Evolutionary conservation across 2,797 vertebrate genomes (phyloP).

Genomic region (Sphaeramia orbicularis): DNA sequence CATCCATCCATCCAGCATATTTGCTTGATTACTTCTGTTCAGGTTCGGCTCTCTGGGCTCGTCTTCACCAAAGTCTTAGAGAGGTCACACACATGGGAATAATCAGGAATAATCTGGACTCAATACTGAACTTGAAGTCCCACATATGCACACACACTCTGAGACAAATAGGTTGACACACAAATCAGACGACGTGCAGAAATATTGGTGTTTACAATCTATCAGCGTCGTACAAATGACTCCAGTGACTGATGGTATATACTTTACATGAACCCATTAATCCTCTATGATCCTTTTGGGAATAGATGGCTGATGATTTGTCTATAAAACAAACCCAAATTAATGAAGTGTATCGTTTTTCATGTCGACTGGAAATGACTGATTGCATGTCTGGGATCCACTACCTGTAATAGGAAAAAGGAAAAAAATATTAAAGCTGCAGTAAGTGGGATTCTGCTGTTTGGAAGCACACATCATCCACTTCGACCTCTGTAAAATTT

Average conservation of each 20-base stretch:
- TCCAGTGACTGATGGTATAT: constrained; percentile 49
- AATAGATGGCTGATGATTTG: constrained; percentile 47
- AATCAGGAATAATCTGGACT: constrained; percentile 69
- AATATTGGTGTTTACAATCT: constrained; percentile 50
- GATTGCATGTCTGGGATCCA: constrained; percentile 38
- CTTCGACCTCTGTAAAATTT: constrained; percentile 24
- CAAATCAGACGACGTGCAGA: constrained; percentile 21
- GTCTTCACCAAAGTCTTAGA: constrained; percentile 63
- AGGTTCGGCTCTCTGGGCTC: constrained; percentile 54
- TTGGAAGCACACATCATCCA: constrained; percentile 13
- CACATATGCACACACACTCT: constrained; percentile 25
- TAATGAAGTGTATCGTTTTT: constrained; percentile 59
- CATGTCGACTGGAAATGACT: constrained; percentile 49
- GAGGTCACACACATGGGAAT: constrained; percentile 77
- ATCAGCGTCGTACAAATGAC: constrained; percentile 53
- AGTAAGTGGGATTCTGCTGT: constrained; percentile 31
- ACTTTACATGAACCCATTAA: constrained; percentile 50
- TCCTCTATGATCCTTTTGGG: constrained; percentile 39
- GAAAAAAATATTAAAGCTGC: constrained; percentile 29
- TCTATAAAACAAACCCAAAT: constrained; percentile 60
- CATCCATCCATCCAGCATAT: constrained; percentile 47
- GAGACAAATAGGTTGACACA: constrained; percentile 37
- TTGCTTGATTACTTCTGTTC: constrained; percentile 62
- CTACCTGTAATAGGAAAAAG: constrained; percentile 21
- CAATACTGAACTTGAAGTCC: constrained; percentile 57